Base-by-base conservation (phyloP, 2,797 vertebrate species). In the Typhlichthys subterraneus region DNA sequence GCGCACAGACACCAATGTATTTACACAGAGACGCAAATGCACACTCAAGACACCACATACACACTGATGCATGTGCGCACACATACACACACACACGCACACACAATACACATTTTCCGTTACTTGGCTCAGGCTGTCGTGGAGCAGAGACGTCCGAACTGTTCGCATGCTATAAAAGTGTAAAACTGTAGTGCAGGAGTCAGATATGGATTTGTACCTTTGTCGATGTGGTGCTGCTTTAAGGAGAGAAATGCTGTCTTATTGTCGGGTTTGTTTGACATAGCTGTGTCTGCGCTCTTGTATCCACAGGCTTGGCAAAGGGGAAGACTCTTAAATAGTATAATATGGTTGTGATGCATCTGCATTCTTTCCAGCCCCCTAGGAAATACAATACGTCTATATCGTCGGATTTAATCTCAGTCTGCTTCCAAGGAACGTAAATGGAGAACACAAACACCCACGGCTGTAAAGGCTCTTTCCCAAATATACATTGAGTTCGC, bases 271-370 rank as follows among this genome's bases (percentile, higher is more conserved):
- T 67, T 14, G 7, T 79, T 80, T 52, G 59, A 72, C 73, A 70
- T 65, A 63, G 73, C 72, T 70, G 66, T 51, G 74, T 72, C 68
- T 60, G 49, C 66, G 63, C 69, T 84, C 78, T 76, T 68, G 76
- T 80, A 82, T 77, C 77, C 80, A 75, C 70, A 75, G 81, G 84
- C 78, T 85, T 91, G 84, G 88, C 88, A 85, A 58, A 55, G 19
- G 54, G 10, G 56, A 55, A 49, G 23, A 67, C 77, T 82, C 66
- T 79, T 88, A 89, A 92, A 86, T 82, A 79, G 70, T 83, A 81
- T 87, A 92, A 90, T 91, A 90, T 87, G 85, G 87, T 87, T 91
- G 88, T 89, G 87, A 92, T 91, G 85, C 86, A 91, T 91, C 88
- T 87, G 78, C 85, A 86, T 91, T 91, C 88, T 82, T 91, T 85